Percentiles rank a stretch among this genome's conserved stretches.
phyloP scores from a whole-genome alignment of 2,888 invertebrate genomes.

The Ceriagrion tenellum region DNA sequence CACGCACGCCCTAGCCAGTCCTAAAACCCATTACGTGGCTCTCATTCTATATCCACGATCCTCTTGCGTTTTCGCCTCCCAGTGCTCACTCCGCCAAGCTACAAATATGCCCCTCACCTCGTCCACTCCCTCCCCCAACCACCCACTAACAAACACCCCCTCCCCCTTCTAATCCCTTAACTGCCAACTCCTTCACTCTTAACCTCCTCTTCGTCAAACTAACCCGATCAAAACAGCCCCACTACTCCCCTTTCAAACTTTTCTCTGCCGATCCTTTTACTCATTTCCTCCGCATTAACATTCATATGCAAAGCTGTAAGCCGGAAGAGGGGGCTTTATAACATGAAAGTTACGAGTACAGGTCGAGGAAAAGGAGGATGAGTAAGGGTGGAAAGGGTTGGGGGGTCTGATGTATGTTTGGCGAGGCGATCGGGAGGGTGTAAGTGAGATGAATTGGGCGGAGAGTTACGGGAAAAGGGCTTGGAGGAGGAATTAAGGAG shows the following conservation, averaged over 20 bases:
- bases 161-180: background rate
- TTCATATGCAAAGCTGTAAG: slow-evolving; percentile 55
- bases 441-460: background rate
- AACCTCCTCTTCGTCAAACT: background rate
- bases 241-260: slow-evolving; percentile 13
- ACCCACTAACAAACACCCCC: no score
- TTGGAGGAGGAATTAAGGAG: slow-evolving; percentile 14
- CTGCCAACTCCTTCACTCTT: background rate
- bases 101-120: background rate
- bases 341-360: slow-evolving; percentile 34
- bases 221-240: background rate
- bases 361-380: background rate
- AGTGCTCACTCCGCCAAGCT: background rate
- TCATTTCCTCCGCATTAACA: slow-evolving; percentile 65
- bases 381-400: background rate
- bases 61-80: background rate
- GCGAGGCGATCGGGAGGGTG: background rate
- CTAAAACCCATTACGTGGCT: slow-evolving; percentile 13
- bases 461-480: background rate
- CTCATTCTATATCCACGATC: background rate
- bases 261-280: slow-evolving; percentile 56
- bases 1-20: background rate
- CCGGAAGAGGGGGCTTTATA: slow-evolving; percentile 62
- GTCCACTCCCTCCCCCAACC: background rate
- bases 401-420: background rate